Conservation (phyloP, 2,888 invertebrate species). For the Schizaphis graminum region DNA sequence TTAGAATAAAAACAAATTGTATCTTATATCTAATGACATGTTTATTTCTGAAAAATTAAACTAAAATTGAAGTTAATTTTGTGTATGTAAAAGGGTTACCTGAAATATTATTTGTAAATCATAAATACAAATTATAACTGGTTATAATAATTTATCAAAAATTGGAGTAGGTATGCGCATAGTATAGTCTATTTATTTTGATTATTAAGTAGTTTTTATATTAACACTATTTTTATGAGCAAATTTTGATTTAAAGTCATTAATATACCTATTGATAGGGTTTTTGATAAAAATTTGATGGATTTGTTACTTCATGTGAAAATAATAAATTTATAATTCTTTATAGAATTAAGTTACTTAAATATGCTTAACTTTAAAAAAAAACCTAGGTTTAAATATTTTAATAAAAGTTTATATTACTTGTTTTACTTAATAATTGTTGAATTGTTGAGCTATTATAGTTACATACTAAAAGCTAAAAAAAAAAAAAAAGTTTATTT, state of each 20-base stretch:
- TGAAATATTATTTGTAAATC: neutral
- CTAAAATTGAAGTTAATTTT: neutral
- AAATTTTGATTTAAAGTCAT: neutral
- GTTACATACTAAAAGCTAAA: no score
- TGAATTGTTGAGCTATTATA: no score
- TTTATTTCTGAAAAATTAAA: neutral
- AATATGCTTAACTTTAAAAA: neutral
- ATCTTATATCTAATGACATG: neutral
- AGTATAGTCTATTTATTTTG: neutral
- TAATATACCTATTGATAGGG: neutral
- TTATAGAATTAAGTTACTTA: neutral
- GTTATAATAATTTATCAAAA: no score
- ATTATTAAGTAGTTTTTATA: neutral
- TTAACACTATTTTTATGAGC: neutral
- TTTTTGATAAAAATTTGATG: neutral
- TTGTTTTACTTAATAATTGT: no score
- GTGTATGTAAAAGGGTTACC: neutral
- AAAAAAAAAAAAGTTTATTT: neutral
- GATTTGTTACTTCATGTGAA: neutral
- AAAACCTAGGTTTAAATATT: neutral
- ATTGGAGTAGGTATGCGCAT: neutral
- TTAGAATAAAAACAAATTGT: neutral
- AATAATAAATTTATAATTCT: neutral
- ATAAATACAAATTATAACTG: neutral
- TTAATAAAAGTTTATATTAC: neutral